Evolutionary conservation across 2,888 invertebrate genomes (phyloP).

Genomic region (Oscheius sp.): DNA sequence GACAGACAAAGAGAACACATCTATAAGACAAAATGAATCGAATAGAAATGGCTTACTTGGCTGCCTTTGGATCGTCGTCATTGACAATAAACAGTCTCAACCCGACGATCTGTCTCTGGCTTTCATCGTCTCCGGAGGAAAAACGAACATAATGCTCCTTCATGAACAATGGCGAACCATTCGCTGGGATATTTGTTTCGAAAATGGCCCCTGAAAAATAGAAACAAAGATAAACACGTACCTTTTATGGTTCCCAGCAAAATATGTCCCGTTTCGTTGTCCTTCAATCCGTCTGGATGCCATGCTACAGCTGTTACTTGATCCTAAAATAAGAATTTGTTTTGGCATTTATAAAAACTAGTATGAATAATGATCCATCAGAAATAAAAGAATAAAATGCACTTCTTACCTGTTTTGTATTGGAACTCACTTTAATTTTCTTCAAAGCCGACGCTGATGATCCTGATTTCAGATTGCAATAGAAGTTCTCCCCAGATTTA

Average conservation of each 20-base stretch:
- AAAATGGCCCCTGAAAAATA: slow-evolving; percentile 24
- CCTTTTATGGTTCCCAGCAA: slow-evolving; percentile 64
- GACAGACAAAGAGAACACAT: slow-evolving; percentile 46
- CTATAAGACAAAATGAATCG: neutral
- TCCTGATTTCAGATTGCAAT: slow-evolving; percentile 51
- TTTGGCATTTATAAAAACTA: neutral
- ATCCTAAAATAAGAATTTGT: slow-evolving; percentile 40
- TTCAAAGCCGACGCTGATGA: slow-evolving; percentile 37
- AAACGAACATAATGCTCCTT: slow-evolving; percentile 45
- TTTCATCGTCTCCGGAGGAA: neutral
- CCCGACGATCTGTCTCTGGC: slow-evolving; percentile 29
- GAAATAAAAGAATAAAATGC: slow-evolving; percentile 1
- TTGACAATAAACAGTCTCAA: slow-evolving; percentile 45
- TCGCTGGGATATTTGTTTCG: slow-evolving; percentile 43
- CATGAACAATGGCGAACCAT: slow-evolving; percentile 44
- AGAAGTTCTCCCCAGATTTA: slow-evolving; percentile 62
- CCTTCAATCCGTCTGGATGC: slow-evolving; percentile 62
- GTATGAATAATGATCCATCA: neutral
- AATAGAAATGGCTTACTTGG: slow-evolving; percentile 14
- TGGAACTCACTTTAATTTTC: slow-evolving; percentile 45
- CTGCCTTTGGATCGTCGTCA: slow-evolving; percentile 40
- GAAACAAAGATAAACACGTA: too few relatives aligned
- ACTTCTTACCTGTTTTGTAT: neutral
- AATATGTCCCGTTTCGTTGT: slow-evolving; percentile 63
- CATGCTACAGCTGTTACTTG: slow-evolving; percentile 65